Evolutionary conservation across 2,113 vertebrate genomes (phyloP).

Genomic region (Meleagris gallopavo): DNA sequence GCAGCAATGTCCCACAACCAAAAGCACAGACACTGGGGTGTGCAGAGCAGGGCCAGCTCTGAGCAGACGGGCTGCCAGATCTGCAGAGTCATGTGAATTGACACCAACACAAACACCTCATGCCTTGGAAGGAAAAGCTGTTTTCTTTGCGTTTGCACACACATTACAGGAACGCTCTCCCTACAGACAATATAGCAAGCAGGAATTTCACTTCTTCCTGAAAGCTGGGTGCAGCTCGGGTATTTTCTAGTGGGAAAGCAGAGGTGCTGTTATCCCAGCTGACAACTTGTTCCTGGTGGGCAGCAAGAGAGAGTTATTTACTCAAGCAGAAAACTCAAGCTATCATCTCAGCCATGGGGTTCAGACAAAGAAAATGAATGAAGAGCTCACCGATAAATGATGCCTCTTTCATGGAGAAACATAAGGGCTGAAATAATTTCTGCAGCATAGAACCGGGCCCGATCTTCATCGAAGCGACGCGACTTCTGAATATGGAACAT

Average conservation of each 20-base stretch:
- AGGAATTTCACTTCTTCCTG: background rate
- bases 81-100: background rate
- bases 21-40: background rate
- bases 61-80: background rate
- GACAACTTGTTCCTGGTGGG: background rate
- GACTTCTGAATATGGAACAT: constrained; percentile 99
- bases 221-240: background rate
- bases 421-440: constrained; percentile 97
- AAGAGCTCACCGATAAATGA: constrained; percentile 91
- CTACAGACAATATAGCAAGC: background rate
- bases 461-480: constrained; percentile 92
- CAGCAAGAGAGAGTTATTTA: background rate
- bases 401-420: constrained; percentile 94
- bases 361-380: background rate
- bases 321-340: background rate
- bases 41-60: background rate
- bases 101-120: background rate
- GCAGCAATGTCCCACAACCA: background rate
- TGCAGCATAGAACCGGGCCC: constrained; percentile 94
- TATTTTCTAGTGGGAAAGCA: accelerated
- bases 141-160: background rate
- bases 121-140: background rate
- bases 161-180: background rate
- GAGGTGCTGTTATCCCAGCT: background rate
- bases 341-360: background rate